phyloP scores from a whole-genome alignment of 2,888 invertebrate genomes.

The Caradrina clavipalpis region DNA sequence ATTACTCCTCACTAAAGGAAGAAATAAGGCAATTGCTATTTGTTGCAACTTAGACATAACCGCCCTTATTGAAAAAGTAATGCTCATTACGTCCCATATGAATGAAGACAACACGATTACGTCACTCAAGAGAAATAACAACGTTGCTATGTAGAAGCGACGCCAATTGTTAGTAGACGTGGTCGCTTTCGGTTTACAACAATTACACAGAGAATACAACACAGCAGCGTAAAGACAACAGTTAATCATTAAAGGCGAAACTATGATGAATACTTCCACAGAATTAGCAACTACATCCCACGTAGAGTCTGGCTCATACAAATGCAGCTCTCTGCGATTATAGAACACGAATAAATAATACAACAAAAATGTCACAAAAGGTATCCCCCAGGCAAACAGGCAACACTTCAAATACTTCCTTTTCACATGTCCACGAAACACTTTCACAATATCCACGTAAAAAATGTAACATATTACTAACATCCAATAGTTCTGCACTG shows the following conservation, averaged over 20 bases:
- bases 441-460: constrained; percentile 53
- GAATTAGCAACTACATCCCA: constrained; percentile 21
- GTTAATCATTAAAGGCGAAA: constrained; percentile 46
- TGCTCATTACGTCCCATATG: constrained; percentile 31
- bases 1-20: constrained; percentile 39
- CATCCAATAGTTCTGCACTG: constrained; percentile 54
- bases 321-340: constrained; percentile 2
- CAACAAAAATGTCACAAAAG: constrained; percentile 33
- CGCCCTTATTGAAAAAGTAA: constrained; percentile 34
- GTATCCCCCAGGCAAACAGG: constrained; percentile 51
- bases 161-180: constrained; percentile 46
- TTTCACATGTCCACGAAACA: constrained; percentile 41
- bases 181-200: constrained; percentile 23
- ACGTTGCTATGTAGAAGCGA: constrained; percentile 43
- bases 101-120: constrained; percentile 41
- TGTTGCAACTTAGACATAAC: constrained; percentile 47
- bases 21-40: constrained; percentile 32
- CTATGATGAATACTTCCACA: constrained; percentile 43
- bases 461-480: constrained; percentile 53
- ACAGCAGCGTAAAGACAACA: constrained; percentile 30
- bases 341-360: constrained; percentile 40
- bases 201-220: constrained; percentile 35
- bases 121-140: constrained; percentile 41
- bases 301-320: not conserved
- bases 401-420: constrained; percentile 46